Conservation (phyloP, 2,888 invertebrate species). For the Ectemnius cavifrons region DNA sequence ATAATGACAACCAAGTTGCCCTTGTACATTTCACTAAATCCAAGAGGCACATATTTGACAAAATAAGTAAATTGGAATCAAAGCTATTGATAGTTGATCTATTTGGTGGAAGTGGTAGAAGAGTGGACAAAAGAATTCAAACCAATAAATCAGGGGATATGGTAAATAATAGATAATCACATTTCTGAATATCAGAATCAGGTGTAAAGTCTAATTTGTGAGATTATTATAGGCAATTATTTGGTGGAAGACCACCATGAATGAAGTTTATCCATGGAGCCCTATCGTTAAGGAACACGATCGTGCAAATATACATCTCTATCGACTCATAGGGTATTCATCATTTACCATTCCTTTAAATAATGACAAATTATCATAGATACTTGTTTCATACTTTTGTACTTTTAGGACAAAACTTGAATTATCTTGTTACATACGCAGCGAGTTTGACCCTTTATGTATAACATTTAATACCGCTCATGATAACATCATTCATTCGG, state of each 20-base stretch:
- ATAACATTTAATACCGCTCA: slow-evolving; percentile 87
- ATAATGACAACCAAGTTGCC: slow-evolving; percentile 85
- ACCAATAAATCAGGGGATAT: slow-evolving; percentile 79
- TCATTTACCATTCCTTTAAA: slow-evolving; percentile 6
- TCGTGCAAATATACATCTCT: slow-evolving; percentile 92
- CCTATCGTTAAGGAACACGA: slow-evolving; percentile 91
- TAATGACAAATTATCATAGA: slow-evolving; percentile 9
- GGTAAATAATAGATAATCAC: slow-evolving; percentile 72
- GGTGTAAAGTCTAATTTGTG: too few relatives aligned
- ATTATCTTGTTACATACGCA: slow-evolving; percentile 88
- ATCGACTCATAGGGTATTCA: slow-evolving; percentile 84
- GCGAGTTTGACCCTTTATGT: slow-evolving; percentile 92
- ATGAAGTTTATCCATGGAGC: slow-evolving; percentile 96
- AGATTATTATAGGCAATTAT: slow-evolving; percentile 79
- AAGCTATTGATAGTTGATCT: slow-evolving; percentile 82
- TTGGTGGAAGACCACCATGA: slow-evolving; percentile 91
- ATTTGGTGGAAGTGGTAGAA: slow-evolving; percentile 80
- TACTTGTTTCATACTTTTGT: slow-evolving; percentile 30
- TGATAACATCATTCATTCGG: slow-evolving; percentile 85
- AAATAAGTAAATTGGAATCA: slow-evolving; percentile 85
- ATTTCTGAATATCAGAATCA: not conserved
- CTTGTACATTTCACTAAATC: slow-evolving; percentile 84
- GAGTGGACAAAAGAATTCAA: slow-evolving; percentile 80
- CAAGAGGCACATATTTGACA: slow-evolving; percentile 80
- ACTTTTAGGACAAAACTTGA: slow-evolving; percentile 84